Evolutionary conservation across 2,797 vertebrate species (phyloP).

Genomic region (Schizopygopsis malacanthus): DNA sequence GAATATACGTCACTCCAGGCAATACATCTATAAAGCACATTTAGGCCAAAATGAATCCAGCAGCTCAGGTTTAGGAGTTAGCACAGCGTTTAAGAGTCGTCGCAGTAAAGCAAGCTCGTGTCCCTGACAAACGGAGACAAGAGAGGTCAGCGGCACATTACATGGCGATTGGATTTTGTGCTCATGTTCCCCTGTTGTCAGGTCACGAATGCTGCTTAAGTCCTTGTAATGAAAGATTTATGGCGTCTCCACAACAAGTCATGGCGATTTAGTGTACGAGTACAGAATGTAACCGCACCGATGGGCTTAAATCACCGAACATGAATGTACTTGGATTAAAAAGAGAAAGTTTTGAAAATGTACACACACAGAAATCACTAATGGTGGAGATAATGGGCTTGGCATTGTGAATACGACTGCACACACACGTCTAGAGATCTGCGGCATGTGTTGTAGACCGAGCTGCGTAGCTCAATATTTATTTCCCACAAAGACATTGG

Average conservation of each 20-base stretch:
- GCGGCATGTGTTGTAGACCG: conserved; percentile 9
- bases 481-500: conserved; percentile 76
- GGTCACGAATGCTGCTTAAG: conserved; percentile 69
- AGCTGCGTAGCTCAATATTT: conserved; percentile 65
- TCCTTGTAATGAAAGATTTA: conserved; percentile 36
- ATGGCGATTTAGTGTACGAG: not conserved
- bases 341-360: not conserved
- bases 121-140: conserved; percentile 28
- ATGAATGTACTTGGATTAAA: not conserved
- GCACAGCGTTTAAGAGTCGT: conserved; percentile 54
- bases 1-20: conserved; percentile 62
- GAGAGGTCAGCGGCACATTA: conserved; percentile 42
- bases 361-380: not conserved
- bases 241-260: not conserved
- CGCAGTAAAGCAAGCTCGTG: conserved; percentile 16
- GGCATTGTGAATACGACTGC: not conserved
- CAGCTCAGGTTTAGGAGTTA: conserved; percentile 57
- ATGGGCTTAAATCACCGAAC: not conserved
- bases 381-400: not conserved
- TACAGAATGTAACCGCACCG: not conserved
- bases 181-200: conserved; percentile 69
- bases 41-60: conserved; percentile 66
- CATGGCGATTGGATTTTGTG: conserved; percentile 54
- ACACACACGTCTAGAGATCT: conserved; percentile 7
- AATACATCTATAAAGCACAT: conserved; percentile 64